phyloP scores from a whole-genome alignment of 1,140 invertebrate genomes.

The Pseudomyrmex concolor region DNA sequence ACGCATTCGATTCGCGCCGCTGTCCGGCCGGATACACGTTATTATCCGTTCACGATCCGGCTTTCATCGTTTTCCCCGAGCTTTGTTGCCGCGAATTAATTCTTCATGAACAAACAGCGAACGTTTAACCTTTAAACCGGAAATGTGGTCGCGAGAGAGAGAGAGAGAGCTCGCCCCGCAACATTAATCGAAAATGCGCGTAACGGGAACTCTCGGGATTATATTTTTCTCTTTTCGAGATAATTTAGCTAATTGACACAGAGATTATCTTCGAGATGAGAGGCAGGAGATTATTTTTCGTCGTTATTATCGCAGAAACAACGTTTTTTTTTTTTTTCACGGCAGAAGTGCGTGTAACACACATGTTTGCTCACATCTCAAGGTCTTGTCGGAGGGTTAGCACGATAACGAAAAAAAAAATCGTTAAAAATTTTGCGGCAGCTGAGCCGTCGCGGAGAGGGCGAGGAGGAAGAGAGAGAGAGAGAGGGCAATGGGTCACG shows the following conservation, averaged over 20 bases:
- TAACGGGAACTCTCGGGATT: no score
- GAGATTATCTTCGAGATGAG: no score
- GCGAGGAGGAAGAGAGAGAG: no score
- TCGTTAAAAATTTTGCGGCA: constrained; percentile 66
- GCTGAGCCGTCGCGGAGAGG: background rate
- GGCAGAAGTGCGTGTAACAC: no score
- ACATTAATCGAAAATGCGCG: no score
- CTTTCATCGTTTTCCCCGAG: constrained; percentile 30
- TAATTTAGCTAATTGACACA: no score
- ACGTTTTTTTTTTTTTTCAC: constrained; percentile 53
- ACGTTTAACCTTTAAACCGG: constrained; percentile 45
- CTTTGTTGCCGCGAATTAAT: constrained; percentile 50
- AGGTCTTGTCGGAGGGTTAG: constrained; percentile 74
- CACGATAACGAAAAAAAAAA: constrained; percentile 76
- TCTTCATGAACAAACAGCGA: constrained; percentile 31
- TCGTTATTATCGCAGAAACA: constrained; percentile 44
- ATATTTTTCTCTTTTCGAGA: no score
- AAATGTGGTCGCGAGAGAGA: background rate
- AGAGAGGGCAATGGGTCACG: constrained; percentile 73
- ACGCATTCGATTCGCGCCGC: constrained; percentile 29
- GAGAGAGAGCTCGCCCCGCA: constrained; percentile 6
- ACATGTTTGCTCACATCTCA: constrained; percentile 57
- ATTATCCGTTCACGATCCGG: constrained; percentile 38
- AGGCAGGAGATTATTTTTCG: background rate
- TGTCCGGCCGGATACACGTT: constrained; percentile 39